These are phyloP conservation scores for Leptinotarsa defecta DNA, from an alignment of 1,140 invertebrate genomes.

Conservation along the genomic window DNA sequence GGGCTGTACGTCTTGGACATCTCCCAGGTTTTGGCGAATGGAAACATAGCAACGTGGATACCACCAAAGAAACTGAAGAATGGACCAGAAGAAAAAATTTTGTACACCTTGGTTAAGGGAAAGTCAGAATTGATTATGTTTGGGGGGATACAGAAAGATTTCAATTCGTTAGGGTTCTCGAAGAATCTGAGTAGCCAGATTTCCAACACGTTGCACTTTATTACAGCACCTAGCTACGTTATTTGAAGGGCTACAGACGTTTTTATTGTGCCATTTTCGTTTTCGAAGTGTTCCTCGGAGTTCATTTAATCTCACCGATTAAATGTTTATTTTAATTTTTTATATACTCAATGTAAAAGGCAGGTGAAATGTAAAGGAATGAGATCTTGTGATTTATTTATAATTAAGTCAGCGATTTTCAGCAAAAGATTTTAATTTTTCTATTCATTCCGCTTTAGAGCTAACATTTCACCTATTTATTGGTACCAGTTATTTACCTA, in stretches of 20 bases:
- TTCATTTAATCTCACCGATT: too few species aligned
- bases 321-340: neutral
- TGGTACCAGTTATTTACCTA: too few species aligned
- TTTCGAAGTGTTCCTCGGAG: neutral
- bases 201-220: slow-evolving; percentile 80
- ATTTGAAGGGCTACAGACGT: slow-evolving; percentile 58
- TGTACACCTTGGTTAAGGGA: slow-evolving; percentile 87
- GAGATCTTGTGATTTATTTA: neutral
- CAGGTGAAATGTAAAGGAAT: neutral
- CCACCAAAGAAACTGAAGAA: slow-evolving; percentile 67
- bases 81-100: slow-evolving; percentile 85
- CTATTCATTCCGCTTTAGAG: neutral
- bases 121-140: slow-evolving; percentile 93
- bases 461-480: neutral
- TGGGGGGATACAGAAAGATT: slow-evolving; percentile 86
- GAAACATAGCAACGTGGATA: slow-evolving; percentile 76
- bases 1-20: slow-evolving; percentile 89
- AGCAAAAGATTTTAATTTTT: neutral
- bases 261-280: slow-evolving; percentile 1
- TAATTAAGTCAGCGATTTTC: too few species aligned
- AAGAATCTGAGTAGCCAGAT: slow-evolving; percentile 62
- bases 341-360: neutral
- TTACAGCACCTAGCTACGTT: slow-evolving; percentile 73
- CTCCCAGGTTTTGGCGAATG: slow-evolving; percentile 67
- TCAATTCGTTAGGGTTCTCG: slow-evolving; percentile 58